Conservation (phyloP, 2,113 vertebrate species). For the Lepus europaeus region DNA sequence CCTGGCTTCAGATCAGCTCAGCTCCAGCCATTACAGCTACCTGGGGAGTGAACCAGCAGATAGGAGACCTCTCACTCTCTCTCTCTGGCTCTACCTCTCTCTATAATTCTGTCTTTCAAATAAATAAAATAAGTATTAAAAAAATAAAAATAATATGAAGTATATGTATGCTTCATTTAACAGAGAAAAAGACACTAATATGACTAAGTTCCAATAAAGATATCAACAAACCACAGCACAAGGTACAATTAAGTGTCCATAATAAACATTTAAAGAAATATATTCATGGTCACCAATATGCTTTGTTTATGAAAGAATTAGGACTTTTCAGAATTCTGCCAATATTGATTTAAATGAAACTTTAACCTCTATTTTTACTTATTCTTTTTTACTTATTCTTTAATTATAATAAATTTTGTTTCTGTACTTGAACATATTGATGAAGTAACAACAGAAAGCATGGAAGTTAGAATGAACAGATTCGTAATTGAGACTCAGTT, state of each 20-base stretch:
- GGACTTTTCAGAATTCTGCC: constrained; percentile 4
- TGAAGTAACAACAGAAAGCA: not conserved
- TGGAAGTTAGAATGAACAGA: not conserved
- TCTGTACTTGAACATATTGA: not conserved
- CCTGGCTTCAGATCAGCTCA: too few relatives aligned
- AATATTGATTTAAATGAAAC: not conserved
- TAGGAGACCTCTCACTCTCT: too few relatives aligned
- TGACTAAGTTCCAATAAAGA: not conserved
- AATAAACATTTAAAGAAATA: constrained; percentile 16
- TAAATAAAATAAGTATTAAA: too few relatives aligned
- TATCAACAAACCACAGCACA: not conserved
- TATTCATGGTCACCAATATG: not conserved
- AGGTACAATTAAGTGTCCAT: not conserved
- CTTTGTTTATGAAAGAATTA: not conserved
- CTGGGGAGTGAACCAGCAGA: too few relatives aligned
- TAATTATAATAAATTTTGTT: not conserved
- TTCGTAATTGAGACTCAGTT: not conserved
- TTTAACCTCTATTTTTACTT: not conserved
- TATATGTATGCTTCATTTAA: not conserved
- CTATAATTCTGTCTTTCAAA: too few relatives aligned
- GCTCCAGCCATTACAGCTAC: too few relatives aligned
- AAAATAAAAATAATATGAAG: too few relatives aligned
- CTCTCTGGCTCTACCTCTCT: too few relatives aligned
- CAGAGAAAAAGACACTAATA: not conserved
- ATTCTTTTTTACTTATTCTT: not conserved